Evolutionary conservation across 2,113 vertebrate species (phyloP).

Genomic region (Cardinalis cardinalis): DNA sequence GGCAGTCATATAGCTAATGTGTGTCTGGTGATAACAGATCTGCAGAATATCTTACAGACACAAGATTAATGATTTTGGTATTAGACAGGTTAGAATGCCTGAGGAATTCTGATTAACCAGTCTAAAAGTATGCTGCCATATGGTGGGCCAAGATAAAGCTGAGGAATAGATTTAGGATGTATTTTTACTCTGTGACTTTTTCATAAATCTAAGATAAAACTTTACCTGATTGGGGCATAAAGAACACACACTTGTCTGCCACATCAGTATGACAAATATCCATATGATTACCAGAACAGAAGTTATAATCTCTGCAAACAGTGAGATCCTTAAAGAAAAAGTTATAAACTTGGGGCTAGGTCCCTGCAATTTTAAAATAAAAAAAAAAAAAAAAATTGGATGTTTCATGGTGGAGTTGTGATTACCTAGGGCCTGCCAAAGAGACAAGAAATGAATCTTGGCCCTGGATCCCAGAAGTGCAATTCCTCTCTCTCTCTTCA

Average conservation of each 20-base stretch:
- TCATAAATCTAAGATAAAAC: neutral
- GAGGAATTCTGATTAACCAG: slow-evolving; percentile 16
- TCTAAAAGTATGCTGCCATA: neutral
- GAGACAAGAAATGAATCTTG: neutral
- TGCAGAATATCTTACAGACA: neutral
- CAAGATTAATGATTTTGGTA: neutral
- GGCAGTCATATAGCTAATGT: neutral
- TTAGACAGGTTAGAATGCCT: neutral
- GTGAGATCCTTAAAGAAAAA: neutral
- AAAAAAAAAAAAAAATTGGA: neutral
- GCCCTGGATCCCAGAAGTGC: neutral
- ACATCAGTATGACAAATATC: neutral
- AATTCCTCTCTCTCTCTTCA: neutral
- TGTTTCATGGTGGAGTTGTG: neutral
- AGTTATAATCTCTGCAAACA: neutral
- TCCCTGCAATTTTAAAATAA: neutral
- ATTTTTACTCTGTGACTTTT: neutral
- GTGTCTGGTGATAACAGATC: neutral
- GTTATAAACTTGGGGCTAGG: neutral
- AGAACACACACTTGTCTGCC: neutral
- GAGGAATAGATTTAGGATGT: neutral
- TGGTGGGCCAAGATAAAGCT: slow-evolving; percentile 37
- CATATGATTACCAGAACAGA: neutral
- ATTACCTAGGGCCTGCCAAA: neutral
- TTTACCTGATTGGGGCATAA: neutral